Base-by-base conservation (phyloP, 2,888 invertebrate species). In the Linyphia triangularis region DNA sequence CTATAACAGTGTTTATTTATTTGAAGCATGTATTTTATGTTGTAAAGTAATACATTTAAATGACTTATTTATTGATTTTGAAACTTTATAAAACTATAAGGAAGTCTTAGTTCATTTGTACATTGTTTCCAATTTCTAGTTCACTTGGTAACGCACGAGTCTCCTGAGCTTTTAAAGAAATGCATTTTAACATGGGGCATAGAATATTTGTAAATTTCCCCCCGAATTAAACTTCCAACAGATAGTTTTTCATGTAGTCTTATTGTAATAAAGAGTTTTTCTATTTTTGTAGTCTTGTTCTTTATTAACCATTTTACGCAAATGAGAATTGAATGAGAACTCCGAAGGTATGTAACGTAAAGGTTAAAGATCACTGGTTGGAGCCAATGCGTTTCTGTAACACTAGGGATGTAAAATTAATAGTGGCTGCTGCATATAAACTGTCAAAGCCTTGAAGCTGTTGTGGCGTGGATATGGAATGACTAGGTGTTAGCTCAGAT, bases 201-300 rank as follows among this genome's bases (percentile, higher is more conserved):
- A 73, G 63, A 59, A 37, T 63, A 70, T 82, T 72, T 82, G 61
- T 40, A 78, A 24, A 65, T 28, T 28, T 83, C 37, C 40, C 65
- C 65, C 30, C 37, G 22, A 43, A 65, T 72, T 43, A 43, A 37
- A 13, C 69, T 67, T 81, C 30, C 69, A 81, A 24, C 28, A 69
- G 73, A 73, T 83, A 73, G 63, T 83, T 83, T 73, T 73, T 73
- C 83, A 73, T 63, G 83, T 65, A 73, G 72, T 24, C 24, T 83
- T 83, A 43, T 65, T 73, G 24, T 24, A 83, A 37, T 65, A 83
- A 67, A 65, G 33, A 22, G 30, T 57, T 72, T 83, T 70, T 63
- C 22, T 51, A 65, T 61, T 13, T n/a, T 7, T 59, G 33, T 33
- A 7, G n/a, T 26, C 22, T 24, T 28, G 63, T 63, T 24, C 16